Evolutionary conservation across 2,113 vertebrate genomes (phyloP).

Genomic region (Miniopterus natalensis): DNA sequence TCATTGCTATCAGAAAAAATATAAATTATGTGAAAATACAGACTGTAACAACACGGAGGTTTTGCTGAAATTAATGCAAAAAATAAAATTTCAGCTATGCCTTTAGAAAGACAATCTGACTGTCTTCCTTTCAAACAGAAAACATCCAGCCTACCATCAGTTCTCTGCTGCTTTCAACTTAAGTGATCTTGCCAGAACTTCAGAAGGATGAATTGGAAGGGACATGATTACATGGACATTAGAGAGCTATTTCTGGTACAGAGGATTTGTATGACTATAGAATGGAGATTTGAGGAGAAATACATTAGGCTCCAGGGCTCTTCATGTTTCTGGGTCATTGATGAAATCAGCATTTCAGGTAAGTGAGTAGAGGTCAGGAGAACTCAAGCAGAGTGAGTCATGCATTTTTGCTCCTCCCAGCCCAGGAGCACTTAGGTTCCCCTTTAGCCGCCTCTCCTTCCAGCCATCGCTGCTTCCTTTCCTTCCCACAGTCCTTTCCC

Average conservation of each 20-base stretch:
- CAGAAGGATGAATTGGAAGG: background rate
- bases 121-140: background rate
- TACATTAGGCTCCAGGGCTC: background rate
- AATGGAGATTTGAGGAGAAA: background rate
- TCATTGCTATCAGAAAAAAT: background rate
- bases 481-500: background rate
- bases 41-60: background rate
- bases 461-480: background rate
- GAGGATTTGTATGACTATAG: background rate
- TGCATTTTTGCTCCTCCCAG: background rate
- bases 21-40: constrained; percentile 9
- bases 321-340: constrained; percentile 34
- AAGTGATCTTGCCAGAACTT: background rate
- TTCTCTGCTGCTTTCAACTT: background rate
- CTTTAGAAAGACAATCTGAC: background rate
- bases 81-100: background rate
- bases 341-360: constrained; percentile 16
- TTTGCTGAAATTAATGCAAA: constrained; percentile 8
- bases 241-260: background rate
- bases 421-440: background rate
- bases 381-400: background rate
- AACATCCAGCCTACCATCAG: background rate
- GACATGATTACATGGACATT: background rate
- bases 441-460: background rate
- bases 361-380: background rate